Conservation (phyloP, 2,888 invertebrate species). For the Caenorhabditis angaria region DNA sequence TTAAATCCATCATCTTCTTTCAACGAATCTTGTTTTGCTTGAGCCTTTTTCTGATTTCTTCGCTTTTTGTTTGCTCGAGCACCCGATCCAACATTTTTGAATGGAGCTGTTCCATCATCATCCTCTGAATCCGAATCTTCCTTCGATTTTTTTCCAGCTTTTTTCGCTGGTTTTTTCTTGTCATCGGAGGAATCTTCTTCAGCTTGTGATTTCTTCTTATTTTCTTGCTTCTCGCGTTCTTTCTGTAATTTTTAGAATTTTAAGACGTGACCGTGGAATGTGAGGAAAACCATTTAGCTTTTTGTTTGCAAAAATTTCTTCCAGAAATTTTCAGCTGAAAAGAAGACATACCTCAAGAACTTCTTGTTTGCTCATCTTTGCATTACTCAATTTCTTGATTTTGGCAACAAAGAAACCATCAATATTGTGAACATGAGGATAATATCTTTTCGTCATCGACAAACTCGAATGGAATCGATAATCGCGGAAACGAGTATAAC, state of each 20-base stretch:
- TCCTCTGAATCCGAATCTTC: constrained; percentile 23
- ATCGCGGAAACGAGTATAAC: constrained; percentile 80
- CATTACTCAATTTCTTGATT: constrained; percentile 91
- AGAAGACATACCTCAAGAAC: constrained; percentile 29
- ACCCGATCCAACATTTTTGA: constrained; percentile 45
- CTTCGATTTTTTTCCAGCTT: constrained; percentile 13
- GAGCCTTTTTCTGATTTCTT: constrained; percentile 49
- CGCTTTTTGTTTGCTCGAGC: constrained; percentile 50
- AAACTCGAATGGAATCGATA: constrained; percentile 87
- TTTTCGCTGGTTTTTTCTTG: constrained; percentile 16
- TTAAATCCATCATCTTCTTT: constrained; percentile 58
- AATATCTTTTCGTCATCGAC: constrained; percentile 87
- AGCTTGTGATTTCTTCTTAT: constrained; percentile 13
- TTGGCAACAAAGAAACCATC: constrained; percentile 99
- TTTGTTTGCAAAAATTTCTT: too few relatives aligned
- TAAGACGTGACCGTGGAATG: too few relatives aligned
- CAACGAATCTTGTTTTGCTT: constrained; percentile 38
- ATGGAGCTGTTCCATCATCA: constrained; percentile 25
- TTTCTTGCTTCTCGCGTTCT: constrained; percentile 21
- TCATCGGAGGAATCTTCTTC: constrained; percentile 19
- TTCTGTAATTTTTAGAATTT: constrained; percentile 12
- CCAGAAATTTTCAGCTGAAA: too few relatives aligned
- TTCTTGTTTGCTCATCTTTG: constrained; percentile 43
- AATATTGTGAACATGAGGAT: constrained; percentile 98
- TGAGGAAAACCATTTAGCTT: background rate